Evolutionary conservation across 2,113 vertebrate species (phyloP).

Genomic region (Ochotona princeps): DNA sequence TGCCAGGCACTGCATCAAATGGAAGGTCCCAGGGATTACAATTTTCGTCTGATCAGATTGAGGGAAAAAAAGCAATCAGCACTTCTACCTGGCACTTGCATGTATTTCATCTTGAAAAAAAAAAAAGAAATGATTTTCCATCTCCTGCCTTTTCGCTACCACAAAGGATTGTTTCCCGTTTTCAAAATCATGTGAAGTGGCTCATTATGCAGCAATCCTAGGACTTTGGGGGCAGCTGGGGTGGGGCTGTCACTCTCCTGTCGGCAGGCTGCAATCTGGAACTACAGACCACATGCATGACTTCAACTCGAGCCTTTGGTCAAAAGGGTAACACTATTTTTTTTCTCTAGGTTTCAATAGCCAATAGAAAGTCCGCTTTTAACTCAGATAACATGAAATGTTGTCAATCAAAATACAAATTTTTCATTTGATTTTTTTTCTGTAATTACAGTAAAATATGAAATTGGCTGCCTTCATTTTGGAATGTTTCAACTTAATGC

Average conservation of each 20-base stretch:
- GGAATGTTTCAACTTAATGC: neutral
- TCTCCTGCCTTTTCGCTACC: neutral
- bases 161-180: neutral
- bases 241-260: neutral
- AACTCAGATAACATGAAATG: constrained; percentile 1
- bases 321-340: neutral
- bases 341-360: neutral
- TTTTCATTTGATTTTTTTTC: constrained; percentile 15
- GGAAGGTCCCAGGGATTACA: neutral
- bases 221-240: neutral
- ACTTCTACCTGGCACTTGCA: constrained; percentile 5
- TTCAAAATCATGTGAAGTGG: neutral
- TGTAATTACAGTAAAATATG: neutral
- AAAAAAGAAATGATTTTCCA: neutral
- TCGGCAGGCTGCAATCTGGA: neutral
- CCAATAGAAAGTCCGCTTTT: neutral
- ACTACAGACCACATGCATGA: neutral
- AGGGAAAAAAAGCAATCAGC: neutral
- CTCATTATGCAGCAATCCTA: neutral
- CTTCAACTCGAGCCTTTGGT: neutral
- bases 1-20: neutral
- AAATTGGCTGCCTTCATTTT: neutral
- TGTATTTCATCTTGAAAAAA: constrained; percentile 12
- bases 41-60: neutral
- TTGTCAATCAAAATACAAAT: constrained; percentile 21